These are phyloP conservation scores for Myoxocephalus aenaeus DNA, from an alignment of 2,797 vertebrate genomes.

Conservation along the genomic window DNA sequence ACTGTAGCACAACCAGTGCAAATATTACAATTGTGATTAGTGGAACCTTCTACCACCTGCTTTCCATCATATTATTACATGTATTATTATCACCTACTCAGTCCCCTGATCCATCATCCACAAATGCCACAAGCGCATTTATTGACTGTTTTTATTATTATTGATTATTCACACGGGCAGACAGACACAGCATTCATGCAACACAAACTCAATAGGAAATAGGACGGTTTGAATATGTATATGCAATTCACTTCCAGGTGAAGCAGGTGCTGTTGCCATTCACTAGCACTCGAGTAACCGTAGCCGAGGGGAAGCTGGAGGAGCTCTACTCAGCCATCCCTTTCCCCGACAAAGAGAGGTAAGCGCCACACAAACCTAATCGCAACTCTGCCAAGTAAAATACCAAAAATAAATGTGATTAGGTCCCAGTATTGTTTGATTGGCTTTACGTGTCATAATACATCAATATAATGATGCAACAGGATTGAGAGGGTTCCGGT, in stretches of 20 bases:
- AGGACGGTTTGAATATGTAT: background rate
- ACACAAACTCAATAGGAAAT: background rate
- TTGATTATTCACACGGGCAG: background rate
- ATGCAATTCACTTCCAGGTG: slow-evolving; percentile 52
- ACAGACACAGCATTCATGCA: background rate
- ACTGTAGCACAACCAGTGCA: background rate
- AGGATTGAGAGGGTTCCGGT: slow-evolving; percentile 69
- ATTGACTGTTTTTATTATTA: background rate
- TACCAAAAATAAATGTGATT: background rate
- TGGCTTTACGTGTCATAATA: background rate
- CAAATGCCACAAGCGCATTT: background rate
- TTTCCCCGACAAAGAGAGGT: slow-evolving; percentile 83
- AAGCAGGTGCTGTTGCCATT: slow-evolving; percentile 62
- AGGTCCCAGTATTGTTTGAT: background rate
- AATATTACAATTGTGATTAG: background rate
- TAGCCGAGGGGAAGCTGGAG: slow-evolving; percentile 58
- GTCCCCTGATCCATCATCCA: background rate
- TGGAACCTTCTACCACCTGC: background rate
- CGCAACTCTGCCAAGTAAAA: background rate
- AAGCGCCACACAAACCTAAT: slow-evolving; percentile 12
- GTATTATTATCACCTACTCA: background rate
- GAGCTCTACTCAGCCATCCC: slow-evolving; percentile 75
- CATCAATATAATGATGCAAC: background rate
- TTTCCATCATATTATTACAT: background rate
- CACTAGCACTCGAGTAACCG: slow-evolving; percentile 46